A percentile compares a stretch with the other conserved stretches of the same genome.
Conservation (phyloP, 1,140 invertebrate genomes). For the Rhopalosiphum padi region DNA sequence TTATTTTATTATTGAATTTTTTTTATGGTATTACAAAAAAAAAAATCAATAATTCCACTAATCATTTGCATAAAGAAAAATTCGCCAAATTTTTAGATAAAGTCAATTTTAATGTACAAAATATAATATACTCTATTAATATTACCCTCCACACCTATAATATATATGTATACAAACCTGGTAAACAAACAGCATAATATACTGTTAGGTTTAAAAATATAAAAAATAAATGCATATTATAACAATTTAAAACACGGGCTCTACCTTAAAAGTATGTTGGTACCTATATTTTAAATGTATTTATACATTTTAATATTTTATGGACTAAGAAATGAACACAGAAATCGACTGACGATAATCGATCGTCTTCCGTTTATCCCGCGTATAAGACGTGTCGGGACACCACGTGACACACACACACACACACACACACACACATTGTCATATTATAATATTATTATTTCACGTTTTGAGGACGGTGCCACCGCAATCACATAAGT, state of each 20-base stretch:
- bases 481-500: not conserved
- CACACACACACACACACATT: not conserved
- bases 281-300: not conserved
- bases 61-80: not conserved
- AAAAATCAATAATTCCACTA: too few species aligned
- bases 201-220: not conserved
- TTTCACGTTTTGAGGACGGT: not conserved
- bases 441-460: not conserved
- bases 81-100: not conserved
- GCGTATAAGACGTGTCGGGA: not conserved
- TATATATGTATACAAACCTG: too few species aligned
- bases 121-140: not conserved
- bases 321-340: not conserved
- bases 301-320: not conserved
- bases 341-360: not conserved
- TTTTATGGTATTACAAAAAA: not conserved
- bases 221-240: too few species aligned
- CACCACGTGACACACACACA: not conserved
- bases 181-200: too few species aligned
- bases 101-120: not conserved
- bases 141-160: too few species aligned
- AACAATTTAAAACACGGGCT: not conserved
- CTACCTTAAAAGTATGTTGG: not conserved
- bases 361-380: not conserved
- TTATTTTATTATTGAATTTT: not conserved